Percentiles rank a stretch among this genome's conserved stretches.
Conservation (phyloP, 2,113 vertebrate species). For the Prionailurus bengalensis region DNA sequence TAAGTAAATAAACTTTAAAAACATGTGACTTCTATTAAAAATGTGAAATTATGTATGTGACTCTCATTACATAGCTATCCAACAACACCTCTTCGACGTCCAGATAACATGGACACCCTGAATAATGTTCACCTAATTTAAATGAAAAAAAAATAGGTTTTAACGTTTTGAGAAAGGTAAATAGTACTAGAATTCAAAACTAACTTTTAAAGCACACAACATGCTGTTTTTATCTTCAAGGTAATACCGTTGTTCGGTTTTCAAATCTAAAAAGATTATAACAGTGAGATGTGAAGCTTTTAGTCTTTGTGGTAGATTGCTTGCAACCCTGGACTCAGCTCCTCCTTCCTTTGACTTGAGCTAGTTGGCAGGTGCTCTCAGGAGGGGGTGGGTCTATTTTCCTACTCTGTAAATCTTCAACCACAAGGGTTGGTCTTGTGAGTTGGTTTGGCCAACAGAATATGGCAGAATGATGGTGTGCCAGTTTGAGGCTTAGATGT, state of each 20-base stretch:
- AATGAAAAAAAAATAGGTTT: not conserved
- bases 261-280: slow-evolving; percentile 22
- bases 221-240: not conserved
- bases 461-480: not conserved
- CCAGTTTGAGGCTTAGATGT: not conserved
- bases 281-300: not conserved
- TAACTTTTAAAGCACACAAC: not conserved
- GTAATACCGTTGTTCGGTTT: not conserved
- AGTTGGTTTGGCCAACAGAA: not conserved
- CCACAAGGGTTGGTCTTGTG: not conserved
- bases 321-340: not conserved
- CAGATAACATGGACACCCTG: not conserved
- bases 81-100: not conserved
- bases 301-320: not conserved
- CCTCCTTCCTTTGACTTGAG: not conserved
- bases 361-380: not conserved
- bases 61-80: not conserved
- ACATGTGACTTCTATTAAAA: not conserved
- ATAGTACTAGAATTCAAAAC: not conserved
- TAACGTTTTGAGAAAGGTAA: not conserved
- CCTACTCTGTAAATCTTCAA: not conserved
- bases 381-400: not conserved
- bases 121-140: slow-evolving; percentile 14
- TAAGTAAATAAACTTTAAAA: not conserved
- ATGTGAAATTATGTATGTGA: not conserved